Percentiles rank a stretch among this genome's conserved stretches.
These are phyloP conservation scores for Teinopalpus imperialis DNA, from an alignment of 2,888 invertebrate genomes.

Conservation along the genomic window DNA sequence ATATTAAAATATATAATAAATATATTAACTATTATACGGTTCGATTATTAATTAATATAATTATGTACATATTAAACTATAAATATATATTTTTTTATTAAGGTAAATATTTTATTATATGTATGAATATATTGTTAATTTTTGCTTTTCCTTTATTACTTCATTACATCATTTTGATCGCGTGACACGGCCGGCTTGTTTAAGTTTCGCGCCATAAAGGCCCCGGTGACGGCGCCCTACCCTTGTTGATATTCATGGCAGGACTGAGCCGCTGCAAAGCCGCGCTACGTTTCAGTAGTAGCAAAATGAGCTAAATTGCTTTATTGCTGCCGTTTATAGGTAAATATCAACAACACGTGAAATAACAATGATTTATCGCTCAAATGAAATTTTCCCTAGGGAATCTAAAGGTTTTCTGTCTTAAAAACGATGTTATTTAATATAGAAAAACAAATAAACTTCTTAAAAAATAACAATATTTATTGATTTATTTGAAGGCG, in stretches of 20 bases:
- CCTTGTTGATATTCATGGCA: slow-evolving; percentile 73
- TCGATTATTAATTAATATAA: no score
- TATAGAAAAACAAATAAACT: no score
- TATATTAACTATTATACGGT: no score
- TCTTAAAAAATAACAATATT: no score
- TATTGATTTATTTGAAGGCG: no score
- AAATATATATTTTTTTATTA: no score
- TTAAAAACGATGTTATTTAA: no score
- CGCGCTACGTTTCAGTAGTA: slow-evolving; percentile 47
- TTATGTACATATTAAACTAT: no score
- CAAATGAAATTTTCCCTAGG: slow-evolving; percentile 37
- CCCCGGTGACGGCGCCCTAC: slow-evolving; percentile 35
- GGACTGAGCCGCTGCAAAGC: slow-evolving; percentile 40
- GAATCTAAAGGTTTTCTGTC: slow-evolving; percentile 33
- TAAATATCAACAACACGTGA: slow-evolving; percentile 49
- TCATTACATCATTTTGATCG: slow-evolving; percentile 25
- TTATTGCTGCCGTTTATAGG: slow-evolving; percentile 58
- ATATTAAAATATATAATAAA: no score
- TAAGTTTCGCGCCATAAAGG: slow-evolving; percentile 45
- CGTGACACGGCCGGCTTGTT: slow-evolving; percentile 36
- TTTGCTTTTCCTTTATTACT: slow-evolving; percentile 25
- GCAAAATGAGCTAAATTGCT: slow-evolving; percentile 66
- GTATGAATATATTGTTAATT: no score
- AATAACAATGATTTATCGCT: slow-evolving; percentile 33
- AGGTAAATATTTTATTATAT: no score